Evolutionary conservation across 2,113 vertebrate species (phyloP).

Genomic region (Tiliqua scincoides): DNA sequence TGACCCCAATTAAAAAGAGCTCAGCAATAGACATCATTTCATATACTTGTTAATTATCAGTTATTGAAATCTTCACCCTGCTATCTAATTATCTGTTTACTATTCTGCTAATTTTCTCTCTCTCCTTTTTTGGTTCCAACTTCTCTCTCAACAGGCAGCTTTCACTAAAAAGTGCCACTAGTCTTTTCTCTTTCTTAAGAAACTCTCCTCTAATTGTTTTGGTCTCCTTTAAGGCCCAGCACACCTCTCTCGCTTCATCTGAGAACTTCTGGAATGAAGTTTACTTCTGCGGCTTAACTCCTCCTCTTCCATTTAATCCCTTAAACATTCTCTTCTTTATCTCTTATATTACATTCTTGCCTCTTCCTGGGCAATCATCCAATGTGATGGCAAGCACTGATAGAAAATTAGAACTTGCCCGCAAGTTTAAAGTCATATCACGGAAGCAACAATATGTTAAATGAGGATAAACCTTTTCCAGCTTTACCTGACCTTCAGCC

Average conservation of each 20-base stretch:
- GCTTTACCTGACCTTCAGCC: neutral
- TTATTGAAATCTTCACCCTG: neutral
- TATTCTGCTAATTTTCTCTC: neutral
- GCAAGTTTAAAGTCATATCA: neutral
- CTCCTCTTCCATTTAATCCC: neutral
- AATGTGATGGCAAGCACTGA: neutral
- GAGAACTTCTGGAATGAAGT: neutral
- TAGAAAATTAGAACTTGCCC: neutral
- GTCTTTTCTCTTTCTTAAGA: neutral
- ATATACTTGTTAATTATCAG: neutral
- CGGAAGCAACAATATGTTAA: neutral
- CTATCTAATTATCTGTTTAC: neutral
- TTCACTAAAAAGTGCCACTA: neutral
- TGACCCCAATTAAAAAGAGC: too few relatives aligned
- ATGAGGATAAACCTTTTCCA: neutral
- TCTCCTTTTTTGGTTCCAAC: neutral
- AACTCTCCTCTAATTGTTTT: neutral
- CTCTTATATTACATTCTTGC: neutral
- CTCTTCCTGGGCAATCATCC: neutral
- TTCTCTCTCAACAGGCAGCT: neutral
- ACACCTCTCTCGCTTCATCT: neutral
- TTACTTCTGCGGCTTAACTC: neutral
- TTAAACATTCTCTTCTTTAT: neutral
- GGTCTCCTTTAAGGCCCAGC: neutral
- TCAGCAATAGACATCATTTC: too few relatives aligned